Conservation (phyloP, 2,113 vertebrate species). For the Erythrocebus patas region DNA sequence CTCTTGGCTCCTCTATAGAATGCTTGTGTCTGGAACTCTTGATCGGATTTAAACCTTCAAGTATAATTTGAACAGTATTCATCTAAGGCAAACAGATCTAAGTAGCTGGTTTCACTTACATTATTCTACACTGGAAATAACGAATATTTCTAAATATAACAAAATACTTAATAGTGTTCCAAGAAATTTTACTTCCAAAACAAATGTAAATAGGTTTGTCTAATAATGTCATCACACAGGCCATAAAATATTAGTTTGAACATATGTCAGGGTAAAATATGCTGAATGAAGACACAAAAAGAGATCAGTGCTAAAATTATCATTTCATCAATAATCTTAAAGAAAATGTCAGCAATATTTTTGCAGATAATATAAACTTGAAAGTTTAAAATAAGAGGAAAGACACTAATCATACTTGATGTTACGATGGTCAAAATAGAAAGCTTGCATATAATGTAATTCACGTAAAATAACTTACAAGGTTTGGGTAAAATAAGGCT, state of each 20-base stretch:
- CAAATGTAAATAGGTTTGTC: not conserved
- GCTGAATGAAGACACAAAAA: not conserved
- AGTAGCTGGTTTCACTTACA: not conserved
- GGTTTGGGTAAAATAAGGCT: not conserved
- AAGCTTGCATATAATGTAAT: not conserved
- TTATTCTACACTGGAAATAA: not conserved
- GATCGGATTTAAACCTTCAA: not conserved
- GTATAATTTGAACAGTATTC: not conserved
- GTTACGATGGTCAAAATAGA: not conserved
- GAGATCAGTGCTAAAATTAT: not conserved
- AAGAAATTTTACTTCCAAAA: constrained; percentile 47
- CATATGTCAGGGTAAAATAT: not conserved
- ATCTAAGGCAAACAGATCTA: not conserved
- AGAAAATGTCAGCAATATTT: not conserved
- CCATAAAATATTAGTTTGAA: not conserved
- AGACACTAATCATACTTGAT: not conserved
- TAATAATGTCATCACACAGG: not conserved
- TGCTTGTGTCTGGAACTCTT: not conserved
- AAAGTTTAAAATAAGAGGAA: not conserved
- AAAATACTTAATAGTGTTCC: not conserved
- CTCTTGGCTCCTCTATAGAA: not conserved
- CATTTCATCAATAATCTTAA: not conserved
- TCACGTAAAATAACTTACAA: not conserved
- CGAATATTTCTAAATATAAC: not conserved
- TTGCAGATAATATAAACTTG: not conserved